These are phyloP conservation scores for Lathronympha strigana DNA, from an alignment of 2,888 invertebrate genomes.

Conservation along the genomic window DNA sequence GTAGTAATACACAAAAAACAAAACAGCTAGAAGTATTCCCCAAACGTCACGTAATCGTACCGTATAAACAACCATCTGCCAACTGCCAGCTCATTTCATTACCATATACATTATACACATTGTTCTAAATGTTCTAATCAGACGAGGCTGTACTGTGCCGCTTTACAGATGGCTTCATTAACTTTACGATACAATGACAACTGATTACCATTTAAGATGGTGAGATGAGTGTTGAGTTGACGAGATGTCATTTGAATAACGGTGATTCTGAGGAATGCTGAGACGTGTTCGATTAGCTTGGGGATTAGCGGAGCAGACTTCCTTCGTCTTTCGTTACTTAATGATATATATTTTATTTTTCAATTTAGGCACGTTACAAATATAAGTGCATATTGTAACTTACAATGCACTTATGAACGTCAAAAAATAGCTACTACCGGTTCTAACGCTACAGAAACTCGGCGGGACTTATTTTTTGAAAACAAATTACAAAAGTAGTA, in stretches of 20 bases:
- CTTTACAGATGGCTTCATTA: slow-evolving; percentile 23
- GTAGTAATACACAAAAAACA: no score
- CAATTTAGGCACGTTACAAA: no score
- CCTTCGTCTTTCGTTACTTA: background rate
- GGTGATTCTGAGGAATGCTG: slow-evolving; percentile 1
- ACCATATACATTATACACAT: slow-evolving; percentile 29
- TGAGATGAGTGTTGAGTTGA: no score
- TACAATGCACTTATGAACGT: no score
- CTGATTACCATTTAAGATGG: slow-evolving; percentile 23
- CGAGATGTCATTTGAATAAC: slow-evolving; percentile 6
- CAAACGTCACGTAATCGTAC: background rate
- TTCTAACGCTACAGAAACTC: no score
- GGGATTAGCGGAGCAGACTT: background rate
- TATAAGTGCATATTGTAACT: no score
- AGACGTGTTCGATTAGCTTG: background rate
- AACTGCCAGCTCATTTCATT: slow-evolving; percentile 31
- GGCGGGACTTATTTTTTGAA: no score
- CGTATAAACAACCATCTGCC: slow-evolving; percentile 6
- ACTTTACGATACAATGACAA: slow-evolving; percentile 7
- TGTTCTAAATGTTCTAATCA: slow-evolving; percentile 33
- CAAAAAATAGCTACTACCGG: no score
- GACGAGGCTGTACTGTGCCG: slow-evolving; percentile 19
- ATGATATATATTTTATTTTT: no score
- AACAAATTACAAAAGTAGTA: no score
- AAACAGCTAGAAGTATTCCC: no score